These are phyloP conservation scores for Heliocidaris tuberculata DNA, from an alignment of 35 echinoderm and acorn worm genomes.

Conservation along the genomic window DNA sequence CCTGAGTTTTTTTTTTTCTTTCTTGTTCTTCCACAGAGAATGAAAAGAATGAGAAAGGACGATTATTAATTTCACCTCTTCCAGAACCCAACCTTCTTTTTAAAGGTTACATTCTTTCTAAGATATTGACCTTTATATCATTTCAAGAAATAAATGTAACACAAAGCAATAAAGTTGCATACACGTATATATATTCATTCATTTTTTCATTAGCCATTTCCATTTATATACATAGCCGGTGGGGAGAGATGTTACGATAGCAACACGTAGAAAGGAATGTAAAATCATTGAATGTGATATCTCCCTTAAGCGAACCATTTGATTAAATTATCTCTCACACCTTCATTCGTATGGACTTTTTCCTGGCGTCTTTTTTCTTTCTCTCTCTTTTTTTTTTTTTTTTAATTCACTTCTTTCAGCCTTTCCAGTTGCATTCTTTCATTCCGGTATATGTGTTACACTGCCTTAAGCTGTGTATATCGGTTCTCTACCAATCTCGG, in stretches of 20 bases:
- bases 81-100: too few relatives aligned
- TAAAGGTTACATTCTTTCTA: too few relatives aligned
- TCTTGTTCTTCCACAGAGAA: too few relatives aligned
- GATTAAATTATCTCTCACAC: slow-evolving; percentile 14
- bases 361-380: neutral
- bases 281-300: neutral
- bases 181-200: neutral
- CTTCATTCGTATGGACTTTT: neutral
- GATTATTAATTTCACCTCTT: too few relatives aligned
- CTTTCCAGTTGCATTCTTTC: neutral
- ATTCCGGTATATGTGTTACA: neutral
- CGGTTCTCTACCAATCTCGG: neutral
- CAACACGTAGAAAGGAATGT: neutral
- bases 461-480: neutral
- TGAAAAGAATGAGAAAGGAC: too few relatives aligned
- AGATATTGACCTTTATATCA: neutral
- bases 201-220: slow-evolving; percentile 1
- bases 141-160: neutral
- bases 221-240: neutral
- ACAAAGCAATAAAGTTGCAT: neutral
- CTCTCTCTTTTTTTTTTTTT: too few relatives aligned
- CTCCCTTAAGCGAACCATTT: neutral
- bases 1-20: too few relatives aligned
- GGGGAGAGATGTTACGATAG: neutral
- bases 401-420: neutral